Percentiles rank a stretch among this genome's conserved stretches.
These are phyloP conservation scores for Mobula hypostoma DNA, from an alignment of 2,113 vertebrate species.

Conservation along the genomic window DNA sequence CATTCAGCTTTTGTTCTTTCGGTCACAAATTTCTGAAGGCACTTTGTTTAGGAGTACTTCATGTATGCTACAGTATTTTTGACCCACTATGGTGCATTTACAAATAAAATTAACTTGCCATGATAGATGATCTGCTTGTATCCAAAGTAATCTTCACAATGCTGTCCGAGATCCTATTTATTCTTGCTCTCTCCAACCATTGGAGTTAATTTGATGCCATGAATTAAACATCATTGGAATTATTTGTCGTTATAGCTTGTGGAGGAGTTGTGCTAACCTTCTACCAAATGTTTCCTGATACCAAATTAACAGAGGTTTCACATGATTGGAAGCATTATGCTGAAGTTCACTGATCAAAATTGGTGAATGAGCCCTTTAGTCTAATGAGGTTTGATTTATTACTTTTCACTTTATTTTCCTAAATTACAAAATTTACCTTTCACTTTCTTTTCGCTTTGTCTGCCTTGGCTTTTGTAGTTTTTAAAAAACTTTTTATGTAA, in stretches of 20 bases:
- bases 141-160: neutral
- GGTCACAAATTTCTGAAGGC: no score
- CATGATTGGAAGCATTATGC: neutral
- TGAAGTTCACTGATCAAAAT: neutral
- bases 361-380: neutral
- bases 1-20: no score
- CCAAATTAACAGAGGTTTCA: neutral
- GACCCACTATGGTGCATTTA: neutral
- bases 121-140: neutral
- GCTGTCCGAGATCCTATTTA: neutral
- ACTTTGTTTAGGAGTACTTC: neutral
- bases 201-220: neutral
- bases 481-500: neutral
- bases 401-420: neutral
- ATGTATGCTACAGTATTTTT: neutral
- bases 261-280: neutral
- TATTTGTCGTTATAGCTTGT: neutral
- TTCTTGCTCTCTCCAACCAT: neutral
- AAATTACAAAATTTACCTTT: neutral
- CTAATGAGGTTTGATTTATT: neutral
- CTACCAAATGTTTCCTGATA: neutral
- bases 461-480: neutral
- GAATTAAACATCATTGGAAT: neutral
- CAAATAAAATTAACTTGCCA: neutral
- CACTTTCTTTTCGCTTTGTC: neutral